Base-by-base conservation (phyloP, 2,113 vertebrate genomes). In the Calidris pygmaea region DNA sequence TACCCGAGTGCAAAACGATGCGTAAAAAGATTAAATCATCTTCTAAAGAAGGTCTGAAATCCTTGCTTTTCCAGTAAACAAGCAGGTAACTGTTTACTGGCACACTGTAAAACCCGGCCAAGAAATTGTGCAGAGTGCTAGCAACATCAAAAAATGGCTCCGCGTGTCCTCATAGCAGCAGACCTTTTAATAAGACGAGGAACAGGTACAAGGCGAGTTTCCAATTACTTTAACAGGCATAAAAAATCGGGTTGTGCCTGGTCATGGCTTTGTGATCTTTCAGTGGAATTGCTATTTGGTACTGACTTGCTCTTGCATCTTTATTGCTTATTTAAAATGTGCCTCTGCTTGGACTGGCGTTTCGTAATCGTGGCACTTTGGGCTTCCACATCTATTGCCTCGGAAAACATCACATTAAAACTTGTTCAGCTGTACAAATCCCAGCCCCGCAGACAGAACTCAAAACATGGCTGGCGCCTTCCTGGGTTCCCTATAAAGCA, bases 391-490 rank as follows among this genome's bases (percentile, higher is more conserved):
- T 85, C 83, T 71, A 67, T 52, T 74, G 92, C 95, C 95, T 94
- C 8, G 0, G 92, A 86, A 96, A 96, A 91, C 85, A 90, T 91
- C 85, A 55, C 82, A 94, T 93, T 88, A 94, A 84, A 95, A 75
- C 55, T 91, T 86, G 82, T n/a, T 97, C 87, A 93, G 79, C 93
- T 96, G 95, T 91, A 82, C 87, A 96, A 96, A 96, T 88, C 76
- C 68, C 85, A 92, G 92, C 90, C 79, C 68, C 0, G 65, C 85
- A 88, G 78, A 88, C 90, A 66, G 95, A 86, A 95, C 88, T 74
- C 59, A 90, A 94, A 96, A 90, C 91, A 95, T 35, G 0, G 0
- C 92, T 88, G 85, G 78, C 41, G 55, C 90, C 89, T 95, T 92
- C 59, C 95, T 84, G 75, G 70, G 83, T 48, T 91, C 73, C 58